Evolutionary conservation across 2,113 vertebrate species (phyloP).

Genomic region (Mirounga angustirostris): DNA sequence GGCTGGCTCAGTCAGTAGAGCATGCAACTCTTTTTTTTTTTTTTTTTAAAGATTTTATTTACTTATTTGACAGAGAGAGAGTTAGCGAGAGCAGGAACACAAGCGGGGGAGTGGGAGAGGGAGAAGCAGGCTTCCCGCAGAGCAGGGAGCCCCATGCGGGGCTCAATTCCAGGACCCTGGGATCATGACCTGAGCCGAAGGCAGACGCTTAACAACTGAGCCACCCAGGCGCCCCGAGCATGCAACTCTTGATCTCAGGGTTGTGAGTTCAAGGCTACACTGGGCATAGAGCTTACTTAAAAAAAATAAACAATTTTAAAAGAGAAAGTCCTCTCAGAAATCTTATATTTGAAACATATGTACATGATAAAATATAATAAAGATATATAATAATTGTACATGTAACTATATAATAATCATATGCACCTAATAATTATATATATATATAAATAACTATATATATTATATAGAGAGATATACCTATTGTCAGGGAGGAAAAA

Average conservation of each 20-base stretch:
- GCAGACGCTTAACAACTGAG: no score
- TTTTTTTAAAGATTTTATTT: no score
- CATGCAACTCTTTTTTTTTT: not conserved
- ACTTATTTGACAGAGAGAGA: no score
- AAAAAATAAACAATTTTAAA: not conserved
- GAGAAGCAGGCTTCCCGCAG: no score
- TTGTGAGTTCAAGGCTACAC: not conserved
- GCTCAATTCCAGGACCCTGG: no score
- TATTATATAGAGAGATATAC: not conserved
- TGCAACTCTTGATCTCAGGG: not conserved
- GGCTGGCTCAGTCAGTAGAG: not conserved
- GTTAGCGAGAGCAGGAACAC: no score
- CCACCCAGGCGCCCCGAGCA: not conserved
- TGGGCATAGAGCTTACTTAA: not conserved
- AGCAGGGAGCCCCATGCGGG: no score
- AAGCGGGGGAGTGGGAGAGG: no score
- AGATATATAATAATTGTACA: not conserved
- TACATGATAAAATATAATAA: not conserved
- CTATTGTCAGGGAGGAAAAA: not conserved
- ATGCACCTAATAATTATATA: not conserved
- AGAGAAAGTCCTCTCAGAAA: not conserved
- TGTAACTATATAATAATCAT: not conserved
- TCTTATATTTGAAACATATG: not conserved
- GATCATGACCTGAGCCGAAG: no score
- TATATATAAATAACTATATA: not conserved